A percentile compares a stretch with the other conserved stretches of the same genome.
Evolutionary conservation across 2,113 vertebrate genomes (phyloP).

Genomic region (Tretioscincus oriximinensis): DNA sequence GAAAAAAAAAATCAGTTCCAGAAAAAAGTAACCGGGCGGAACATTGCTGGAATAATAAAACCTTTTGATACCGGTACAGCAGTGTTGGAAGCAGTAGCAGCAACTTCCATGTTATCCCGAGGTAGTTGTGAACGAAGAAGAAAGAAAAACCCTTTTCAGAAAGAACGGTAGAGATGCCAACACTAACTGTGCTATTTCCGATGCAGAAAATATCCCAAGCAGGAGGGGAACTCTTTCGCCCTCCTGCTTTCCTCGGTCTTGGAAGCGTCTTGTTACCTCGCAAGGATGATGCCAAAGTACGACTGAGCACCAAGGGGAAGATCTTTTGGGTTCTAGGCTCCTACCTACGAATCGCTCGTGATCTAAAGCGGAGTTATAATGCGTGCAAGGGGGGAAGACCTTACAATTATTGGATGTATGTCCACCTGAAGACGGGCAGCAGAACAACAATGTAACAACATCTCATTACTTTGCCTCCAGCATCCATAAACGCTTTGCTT

Average conservation of each 20-base stretch:
- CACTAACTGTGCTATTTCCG: conserved; percentile 15
- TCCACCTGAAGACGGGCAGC: background rate
- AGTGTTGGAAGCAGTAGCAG: conserved; percentile 70
- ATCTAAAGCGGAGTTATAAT: background rate
- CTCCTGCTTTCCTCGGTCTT: background rate
- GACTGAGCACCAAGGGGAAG: background rate
- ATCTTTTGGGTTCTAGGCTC: background rate
- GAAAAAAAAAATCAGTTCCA: conserved; percentile 16
- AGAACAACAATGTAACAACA: background rate
- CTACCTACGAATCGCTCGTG: background rate
- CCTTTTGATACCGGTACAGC: conserved; percentile 36
- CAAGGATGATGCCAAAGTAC: background rate
- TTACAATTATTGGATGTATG: background rate
- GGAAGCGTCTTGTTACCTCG: background rate
- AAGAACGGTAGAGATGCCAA: background rate
- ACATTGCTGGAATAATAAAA: conserved; percentile 31
- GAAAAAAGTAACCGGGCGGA: conserved; percentile 38
- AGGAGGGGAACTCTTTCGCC: background rate
- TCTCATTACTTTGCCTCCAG: background rate
- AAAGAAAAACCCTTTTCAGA: conserved; percentile 32
- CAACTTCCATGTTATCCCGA: conserved; percentile 72
- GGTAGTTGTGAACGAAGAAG: conserved; percentile 80
- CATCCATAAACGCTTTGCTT: background rate
- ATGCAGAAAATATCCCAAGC: background rate
- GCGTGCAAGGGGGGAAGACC: no score